Evolutionary conservation across 2,888 invertebrate species (phyloP).

Genomic region (Sphinx pinastri): DNA sequence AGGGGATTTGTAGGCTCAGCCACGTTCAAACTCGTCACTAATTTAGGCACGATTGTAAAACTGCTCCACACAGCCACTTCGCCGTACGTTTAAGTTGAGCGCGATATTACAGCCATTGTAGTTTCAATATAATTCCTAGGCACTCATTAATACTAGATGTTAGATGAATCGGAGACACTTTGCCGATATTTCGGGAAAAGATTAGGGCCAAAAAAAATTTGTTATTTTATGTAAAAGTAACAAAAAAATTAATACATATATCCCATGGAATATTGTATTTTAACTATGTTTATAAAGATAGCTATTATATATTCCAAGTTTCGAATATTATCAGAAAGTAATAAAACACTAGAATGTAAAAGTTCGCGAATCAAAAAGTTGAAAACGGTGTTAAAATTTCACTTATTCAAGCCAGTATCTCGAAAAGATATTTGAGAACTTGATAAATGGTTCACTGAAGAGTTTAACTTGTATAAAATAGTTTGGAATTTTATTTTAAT

Average conservation of each 20-base stretch:
- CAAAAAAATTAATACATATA: too few species aligned
- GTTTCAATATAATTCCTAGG: not conserved
- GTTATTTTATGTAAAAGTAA: too few species aligned
- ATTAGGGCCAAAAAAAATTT: too few species aligned
- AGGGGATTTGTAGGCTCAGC: slow-evolving; percentile 58
- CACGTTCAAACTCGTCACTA: slow-evolving; percentile 59
- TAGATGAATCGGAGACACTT: too few species aligned
- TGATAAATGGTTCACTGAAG: slow-evolving; percentile 31
- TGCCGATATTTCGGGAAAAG: too few species aligned
- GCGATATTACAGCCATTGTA: not conserved
- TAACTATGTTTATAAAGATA: not conserved
- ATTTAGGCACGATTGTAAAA: slow-evolving; percentile 63
- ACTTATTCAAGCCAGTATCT: not conserved
- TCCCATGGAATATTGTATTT: not conserved
- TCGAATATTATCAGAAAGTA: not conserved
- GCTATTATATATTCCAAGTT: not conserved
- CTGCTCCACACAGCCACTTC: slow-evolving; percentile 32
- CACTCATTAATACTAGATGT: too few species aligned
- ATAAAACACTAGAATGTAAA: slow-evolving; percentile 1
- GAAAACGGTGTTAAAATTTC: slow-evolving; percentile 12
- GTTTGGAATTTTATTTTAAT: slow-evolving; percentile 40
- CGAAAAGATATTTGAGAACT: slow-evolving; percentile 20
- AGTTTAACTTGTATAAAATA: slow-evolving; percentile 35
- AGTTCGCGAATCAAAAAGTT: slow-evolving; percentile 7
- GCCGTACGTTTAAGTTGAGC: not conserved